Conservation (phyloP, 1,140 invertebrate genomes). For the Macrosteles quadrilineatus region DNA sequence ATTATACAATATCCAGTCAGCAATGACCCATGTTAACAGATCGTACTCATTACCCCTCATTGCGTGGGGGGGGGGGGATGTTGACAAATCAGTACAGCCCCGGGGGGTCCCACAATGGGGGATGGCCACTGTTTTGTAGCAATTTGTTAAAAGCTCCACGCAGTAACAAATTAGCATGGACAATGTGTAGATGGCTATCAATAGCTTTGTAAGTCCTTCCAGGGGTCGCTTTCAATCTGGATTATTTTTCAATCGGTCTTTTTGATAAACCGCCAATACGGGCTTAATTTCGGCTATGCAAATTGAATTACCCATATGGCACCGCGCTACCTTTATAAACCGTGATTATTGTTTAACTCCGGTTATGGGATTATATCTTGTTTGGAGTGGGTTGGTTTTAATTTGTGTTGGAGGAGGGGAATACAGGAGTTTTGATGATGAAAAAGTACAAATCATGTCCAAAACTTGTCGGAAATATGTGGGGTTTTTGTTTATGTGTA, state of each 20-base stretch:
- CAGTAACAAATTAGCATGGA: slow-evolving; percentile 6
- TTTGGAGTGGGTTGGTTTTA: too few species aligned
- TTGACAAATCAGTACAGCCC: neutral
- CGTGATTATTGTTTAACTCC: too few species aligned
- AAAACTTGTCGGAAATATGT: too few species aligned
- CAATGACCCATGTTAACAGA: neutral
- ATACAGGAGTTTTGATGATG: too few species aligned
- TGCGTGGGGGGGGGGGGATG: neutral
- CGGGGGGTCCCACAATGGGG: neutral
- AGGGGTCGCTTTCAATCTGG: slow-evolving; percentile 12
- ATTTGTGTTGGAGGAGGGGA: too few species aligned
- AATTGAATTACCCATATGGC: slow-evolving; percentile 3
- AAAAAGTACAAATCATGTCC: too few species aligned
- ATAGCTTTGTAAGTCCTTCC: neutral
- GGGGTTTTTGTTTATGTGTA: too few species aligned
- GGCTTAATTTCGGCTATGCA: neutral
- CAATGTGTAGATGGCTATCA: slow-evolving; percentile 18
- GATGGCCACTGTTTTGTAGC: slow-evolving; percentile 11
- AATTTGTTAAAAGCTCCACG: slow-evolving; percentile 20
- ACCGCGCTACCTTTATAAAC: neutral
- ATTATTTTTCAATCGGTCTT: slow-evolving; percentile 24
- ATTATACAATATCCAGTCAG: too few species aligned
- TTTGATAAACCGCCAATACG: slow-evolving; percentile 1
- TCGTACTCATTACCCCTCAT: too few species aligned
- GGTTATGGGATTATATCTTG: too few species aligned